Conservation (phyloP, 2,797 vertebrate genomes). For the Pogoniulus pusillus region DNA sequence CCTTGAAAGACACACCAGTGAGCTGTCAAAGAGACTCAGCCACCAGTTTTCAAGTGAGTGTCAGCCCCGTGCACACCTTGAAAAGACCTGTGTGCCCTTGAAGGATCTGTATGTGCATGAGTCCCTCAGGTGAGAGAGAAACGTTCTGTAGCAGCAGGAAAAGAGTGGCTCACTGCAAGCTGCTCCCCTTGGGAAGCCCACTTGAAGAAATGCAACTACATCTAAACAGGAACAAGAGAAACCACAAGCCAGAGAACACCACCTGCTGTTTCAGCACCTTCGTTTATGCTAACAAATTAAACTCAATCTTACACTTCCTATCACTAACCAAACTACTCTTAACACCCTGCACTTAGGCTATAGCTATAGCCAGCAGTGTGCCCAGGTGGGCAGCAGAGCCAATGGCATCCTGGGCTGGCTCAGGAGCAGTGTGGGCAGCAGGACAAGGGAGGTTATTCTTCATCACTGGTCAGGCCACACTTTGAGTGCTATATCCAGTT, state of each 20-base stretch:
- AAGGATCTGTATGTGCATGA: slow-evolving; percentile 16
- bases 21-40: background rate
- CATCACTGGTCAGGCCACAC: too few relatives aligned
- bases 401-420: too few relatives aligned
- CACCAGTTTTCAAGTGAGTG: background rate
- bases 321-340: background rate
- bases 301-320: background rate
- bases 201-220: background rate
- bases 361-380: too few relatives aligned
- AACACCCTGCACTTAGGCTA: background rate
- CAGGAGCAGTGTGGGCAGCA: too few relatives aligned
- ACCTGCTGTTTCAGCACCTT: background rate
- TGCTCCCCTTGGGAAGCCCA: background rate
- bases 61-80: background rate
- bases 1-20: background rate
- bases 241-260: background rate
- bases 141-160: background rate
- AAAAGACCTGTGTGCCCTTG: slow-evolving; percentile 19
- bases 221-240: background rate
- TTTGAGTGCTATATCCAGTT: too few relatives aligned
- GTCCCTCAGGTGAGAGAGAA: slow-evolving; percentile 23
- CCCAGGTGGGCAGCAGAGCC: too few relatives aligned
- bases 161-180: background rate
- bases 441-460: too few relatives aligned
- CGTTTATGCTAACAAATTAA: background rate